Base-by-base conservation (phyloP, 1,140 invertebrate genomes). In the Drosophila eugracilis region DNA sequence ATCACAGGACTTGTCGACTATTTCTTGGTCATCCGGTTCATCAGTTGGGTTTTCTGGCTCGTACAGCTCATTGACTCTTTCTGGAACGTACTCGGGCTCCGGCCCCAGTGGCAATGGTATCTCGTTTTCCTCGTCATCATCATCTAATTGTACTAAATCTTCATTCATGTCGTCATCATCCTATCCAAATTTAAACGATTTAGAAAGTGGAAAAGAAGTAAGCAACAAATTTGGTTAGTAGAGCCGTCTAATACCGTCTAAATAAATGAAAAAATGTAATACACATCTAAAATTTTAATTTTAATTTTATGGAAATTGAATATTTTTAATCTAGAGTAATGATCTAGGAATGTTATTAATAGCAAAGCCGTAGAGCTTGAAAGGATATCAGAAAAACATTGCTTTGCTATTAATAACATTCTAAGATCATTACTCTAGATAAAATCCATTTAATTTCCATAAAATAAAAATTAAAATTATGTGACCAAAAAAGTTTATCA, bases 71-170 rank as follows among this genome's bases (percentile, higher is more conserved):
- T 44, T 28, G 1, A 5, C 19, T 26, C 62, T 54, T 1, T 60
- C 50, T 36, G 37, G 52, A 22, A 28, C 26, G 14, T 39, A 3
- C 37, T 65, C 55, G 17, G 60, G 44, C 41, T 53, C 53, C 6
- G 80, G 73, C 49, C 90, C 89, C 41, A 78, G 73, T 9, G 89
- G 84, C 41, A 89, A 73, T 44, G 90, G 90, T 85, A 91, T 91
- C 6, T 67, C 45, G 22, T 42, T 52, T 6, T 67, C 36, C 17
- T 91, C 88, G 36, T 91, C 91, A 26, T 91, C 91, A 73, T 91
- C 91, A 65, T 90, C 91, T 72, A 91, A 84, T 89, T 91, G 91
- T 74, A 91, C 91, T 88, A 91, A 90, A 90, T 91, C 91, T 78
- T 91, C 91, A 53, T 91, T 90, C 75, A 78, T 66, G 57, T 90